Percentiles rank a stretch among this genome's conserved stretches.
These are phyloP conservation scores for Drosophila varians DNA, from an alignment of 1,140 invertebrate genomes.

Conservation along the genomic window DNA sequence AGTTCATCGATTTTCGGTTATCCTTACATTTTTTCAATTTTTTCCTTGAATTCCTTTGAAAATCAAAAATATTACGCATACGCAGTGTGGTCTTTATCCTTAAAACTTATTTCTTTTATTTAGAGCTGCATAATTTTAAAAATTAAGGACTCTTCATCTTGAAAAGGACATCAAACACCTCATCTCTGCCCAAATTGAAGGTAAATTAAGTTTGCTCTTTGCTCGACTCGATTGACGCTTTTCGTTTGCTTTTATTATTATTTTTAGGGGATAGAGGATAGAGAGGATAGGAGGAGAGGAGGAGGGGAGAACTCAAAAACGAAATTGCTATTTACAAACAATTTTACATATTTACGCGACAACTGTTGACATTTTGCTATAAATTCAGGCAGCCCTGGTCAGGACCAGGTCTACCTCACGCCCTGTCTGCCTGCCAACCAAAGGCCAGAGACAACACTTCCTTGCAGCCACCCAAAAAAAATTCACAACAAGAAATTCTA, in stretches of 20 bases:
- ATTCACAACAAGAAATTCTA: not conserved
- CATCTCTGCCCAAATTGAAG: conserved; percentile 43
- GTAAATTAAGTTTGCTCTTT: conserved; percentile 54
- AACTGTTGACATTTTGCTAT: conserved; percentile 76
- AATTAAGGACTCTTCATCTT: not conserved
- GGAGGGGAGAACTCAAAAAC: conserved; percentile 20
- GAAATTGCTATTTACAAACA: conserved; percentile 79
- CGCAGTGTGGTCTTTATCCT: not conserved
- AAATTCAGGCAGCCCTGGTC: conserved; percentile 48
- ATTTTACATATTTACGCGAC: conserved; percentile 77
- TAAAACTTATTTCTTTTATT: not conserved
- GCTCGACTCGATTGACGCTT: conserved; percentile 39
- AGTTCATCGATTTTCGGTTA: too few species aligned
- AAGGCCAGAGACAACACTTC: conserved; percentile 54
- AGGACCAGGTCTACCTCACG: conserved; percentile 1
- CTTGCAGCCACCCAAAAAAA: conserved; percentile 3
- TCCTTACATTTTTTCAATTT: too few species aligned
- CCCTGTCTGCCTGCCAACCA: conserved; percentile 6
- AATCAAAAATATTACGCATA: not conserved
- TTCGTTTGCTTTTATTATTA: conserved; percentile 22
- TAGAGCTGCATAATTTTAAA: too few species aligned
- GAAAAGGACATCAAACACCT: conserved; percentile 13
- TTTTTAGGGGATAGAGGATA: not conserved
- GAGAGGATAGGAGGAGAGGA: too few species aligned
- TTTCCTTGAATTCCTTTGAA: too few species aligned